phyloP scores from a whole-genome alignment of 2,797 vertebrate genomes.

The Neopelma chrysocephalum region DNA sequence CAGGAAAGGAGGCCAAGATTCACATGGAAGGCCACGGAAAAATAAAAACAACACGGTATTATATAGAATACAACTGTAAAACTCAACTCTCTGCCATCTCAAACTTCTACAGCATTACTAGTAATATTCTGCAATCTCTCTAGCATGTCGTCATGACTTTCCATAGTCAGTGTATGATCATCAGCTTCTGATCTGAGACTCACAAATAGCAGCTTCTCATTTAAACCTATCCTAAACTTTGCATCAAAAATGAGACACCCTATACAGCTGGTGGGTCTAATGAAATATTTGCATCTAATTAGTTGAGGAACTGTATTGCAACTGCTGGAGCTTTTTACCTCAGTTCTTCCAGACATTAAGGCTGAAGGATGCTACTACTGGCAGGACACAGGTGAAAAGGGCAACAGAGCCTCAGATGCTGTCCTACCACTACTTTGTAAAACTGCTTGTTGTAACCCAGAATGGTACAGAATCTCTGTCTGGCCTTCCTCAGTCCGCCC shows the following conservation, averaged over 20 bases:
- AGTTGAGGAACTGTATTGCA: neutral
- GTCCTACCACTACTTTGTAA: neutral
- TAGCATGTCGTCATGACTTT: neutral
- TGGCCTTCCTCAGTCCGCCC: neutral
- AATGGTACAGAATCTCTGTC: neutral
- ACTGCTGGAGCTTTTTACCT: neutral
- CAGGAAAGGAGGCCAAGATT: neutral
- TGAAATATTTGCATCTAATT: neutral
- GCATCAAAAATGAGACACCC: neutral
- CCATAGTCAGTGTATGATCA: neutral
- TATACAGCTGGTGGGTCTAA: neutral
- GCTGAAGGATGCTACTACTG: neutral
- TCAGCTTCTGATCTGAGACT: neutral
- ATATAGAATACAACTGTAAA: neutral
- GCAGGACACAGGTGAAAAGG: neutral
- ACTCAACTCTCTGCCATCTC: neutral
- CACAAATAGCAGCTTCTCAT: neutral
- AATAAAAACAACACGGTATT: neutral
- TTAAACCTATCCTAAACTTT: neutral
- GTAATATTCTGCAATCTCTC: neutral
- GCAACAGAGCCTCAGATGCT: neutral
- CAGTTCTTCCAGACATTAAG: neutral
- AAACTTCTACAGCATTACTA: neutral
- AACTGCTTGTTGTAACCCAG: neutral
- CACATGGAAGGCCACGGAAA: neutral